Conservation (phyloP, 2,888 invertebrate genomes). For the Agrilus mali region DNA sequence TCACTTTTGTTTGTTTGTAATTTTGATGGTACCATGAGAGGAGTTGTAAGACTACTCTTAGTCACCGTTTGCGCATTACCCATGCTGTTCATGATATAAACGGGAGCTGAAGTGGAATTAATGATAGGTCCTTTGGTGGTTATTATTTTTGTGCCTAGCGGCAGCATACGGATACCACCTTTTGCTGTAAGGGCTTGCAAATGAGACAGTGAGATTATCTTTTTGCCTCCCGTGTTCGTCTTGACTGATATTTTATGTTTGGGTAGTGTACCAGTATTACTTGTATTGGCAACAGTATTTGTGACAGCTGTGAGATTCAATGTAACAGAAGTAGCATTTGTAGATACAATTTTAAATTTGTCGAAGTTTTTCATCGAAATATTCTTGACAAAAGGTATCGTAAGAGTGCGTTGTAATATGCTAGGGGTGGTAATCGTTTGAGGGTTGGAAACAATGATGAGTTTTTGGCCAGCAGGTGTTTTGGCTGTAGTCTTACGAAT, state of each 20-base stretch:
- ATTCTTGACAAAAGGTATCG: conserved; percentile 31
- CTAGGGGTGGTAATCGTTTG: conserved; percentile 28
- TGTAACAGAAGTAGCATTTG: conserved; percentile 9
- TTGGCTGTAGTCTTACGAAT: conserved; percentile 24
- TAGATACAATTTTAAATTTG: conserved; percentile 30
- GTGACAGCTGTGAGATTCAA: conserved; percentile 11
- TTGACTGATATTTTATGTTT: conserved; percentile 32
- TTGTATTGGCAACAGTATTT: conserved; percentile 15
- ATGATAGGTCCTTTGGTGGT: conserved; percentile 21
- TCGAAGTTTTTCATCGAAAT: conserved; percentile 31
- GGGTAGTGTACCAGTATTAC: conserved; percentile 15
- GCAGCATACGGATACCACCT: conserved; percentile 31
- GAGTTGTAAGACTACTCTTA: conserved; percentile 15
- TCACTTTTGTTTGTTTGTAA: conserved; percentile 10
- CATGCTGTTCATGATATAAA: conserved; percentile 24
- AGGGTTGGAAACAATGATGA: conserved; percentile 32
- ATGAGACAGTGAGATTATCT: conserved; percentile 30
- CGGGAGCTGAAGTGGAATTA: conserved; percentile 19
- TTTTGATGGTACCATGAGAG: conserved; percentile 15
- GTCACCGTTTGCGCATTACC: conserved; percentile 15
- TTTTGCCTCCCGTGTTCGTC: conserved; percentile 24
- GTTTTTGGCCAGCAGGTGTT: conserved; percentile 26
- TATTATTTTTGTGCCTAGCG: conserved; percentile 27
- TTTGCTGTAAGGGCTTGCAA: conserved; percentile 32
- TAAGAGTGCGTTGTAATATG: conserved; percentile 30